Evolutionary conservation across 2,113 vertebrate species (phyloP).

Genomic region (Romanogobio albipinnatus): DNA sequence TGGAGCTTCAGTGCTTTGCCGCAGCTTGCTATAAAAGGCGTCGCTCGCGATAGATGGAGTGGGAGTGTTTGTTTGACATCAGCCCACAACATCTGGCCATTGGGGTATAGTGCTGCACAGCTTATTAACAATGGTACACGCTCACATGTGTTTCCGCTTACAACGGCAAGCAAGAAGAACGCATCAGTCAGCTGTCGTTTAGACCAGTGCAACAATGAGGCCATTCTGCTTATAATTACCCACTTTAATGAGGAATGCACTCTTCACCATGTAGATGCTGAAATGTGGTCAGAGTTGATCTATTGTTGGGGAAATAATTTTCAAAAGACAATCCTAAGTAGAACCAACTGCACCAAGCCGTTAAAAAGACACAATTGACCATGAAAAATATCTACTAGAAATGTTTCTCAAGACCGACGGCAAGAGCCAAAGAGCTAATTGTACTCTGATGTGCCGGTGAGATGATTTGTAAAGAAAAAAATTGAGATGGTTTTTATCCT

Average conservation of each 20-base stretch:
- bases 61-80: conserved; percentile 78
- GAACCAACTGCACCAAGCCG: conserved; percentile 56
- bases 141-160: conserved; percentile 80
- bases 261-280: conserved; percentile 70
- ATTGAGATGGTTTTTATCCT: conserved; percentile 45
- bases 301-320: conserved; percentile 65
- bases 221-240: conserved; percentile 74
- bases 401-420: conserved; percentile 28
- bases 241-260: conserved; percentile 69
- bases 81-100: conserved; percentile 79
- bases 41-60: conserved; percentile 55
- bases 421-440: conserved; percentile 18
- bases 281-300: conserved; percentile 72
- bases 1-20: conserved; percentile 59
- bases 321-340: conserved; percentile 60
- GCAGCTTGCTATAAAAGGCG: conserved; percentile 55
- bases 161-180: conserved; percentile 69
- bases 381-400: conserved; percentile 46
- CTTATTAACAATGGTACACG: conserved; percentile 79
- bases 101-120: conserved; percentile 70
- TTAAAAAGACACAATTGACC: conserved; percentile 54
- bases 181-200: conserved; percentile 77
- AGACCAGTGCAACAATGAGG: conserved; percentile 77
- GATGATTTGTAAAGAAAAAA: background rate
- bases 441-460: conserved; percentile 35